Conservation (phyloP, 2,888 invertebrate species). For the Bursaphelenchus okinawaensis region DNA sequence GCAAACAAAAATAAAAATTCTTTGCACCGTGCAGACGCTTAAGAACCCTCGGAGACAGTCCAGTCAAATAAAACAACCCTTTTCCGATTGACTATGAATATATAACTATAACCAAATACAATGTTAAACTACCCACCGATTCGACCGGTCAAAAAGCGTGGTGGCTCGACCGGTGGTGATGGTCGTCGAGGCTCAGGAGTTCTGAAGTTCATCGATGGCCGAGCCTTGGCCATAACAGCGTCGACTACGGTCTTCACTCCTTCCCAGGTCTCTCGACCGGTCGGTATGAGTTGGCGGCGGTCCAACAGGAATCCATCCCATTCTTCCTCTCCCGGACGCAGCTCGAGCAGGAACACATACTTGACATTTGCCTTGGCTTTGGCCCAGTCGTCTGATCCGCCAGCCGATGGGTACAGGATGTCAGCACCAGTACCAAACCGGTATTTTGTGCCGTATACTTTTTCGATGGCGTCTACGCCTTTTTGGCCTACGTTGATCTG, state of each 20-base stretch:
- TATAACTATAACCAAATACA: no score
- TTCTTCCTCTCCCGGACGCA: slow-evolving; percentile 56
- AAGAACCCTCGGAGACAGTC: no score
- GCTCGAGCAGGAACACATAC: slow-evolving; percentile 55
- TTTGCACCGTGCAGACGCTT: no score
- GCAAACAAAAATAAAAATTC: no score
- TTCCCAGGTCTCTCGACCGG: slow-evolving; percentile 55
- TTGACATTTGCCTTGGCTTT: slow-evolving; percentile 53
- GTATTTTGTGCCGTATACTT: slow-evolving; percentile 53
- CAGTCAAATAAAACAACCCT: no score
- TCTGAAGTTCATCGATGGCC: not conserved
- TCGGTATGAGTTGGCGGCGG: slow-evolving; percentile 53
- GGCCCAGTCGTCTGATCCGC: slow-evolving; percentile 58
- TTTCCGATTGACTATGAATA: no score
- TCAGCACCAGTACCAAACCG: slow-evolving; percentile 56
- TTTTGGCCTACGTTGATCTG: slow-evolving; percentile 46
- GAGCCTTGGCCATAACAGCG: slow-evolving; percentile 33
- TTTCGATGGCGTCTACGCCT: slow-evolving; percentile 50
- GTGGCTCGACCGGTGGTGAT: slow-evolving; percentile 3
- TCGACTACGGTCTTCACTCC: slow-evolving; percentile 54
- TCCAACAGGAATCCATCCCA: slow-evolving; percentile 57
- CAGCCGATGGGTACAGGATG: slow-evolving; percentile 55
- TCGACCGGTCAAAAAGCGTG: not conserved
- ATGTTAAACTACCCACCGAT: not conserved
- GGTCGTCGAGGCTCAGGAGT: not conserved